Percentiles rank a stretch among this genome's conserved stretches.
These are phyloP conservation scores for Sarcophaga subvicina DNA, from an alignment of 2,888 invertebrate genomes.

Conservation along the genomic window DNA sequence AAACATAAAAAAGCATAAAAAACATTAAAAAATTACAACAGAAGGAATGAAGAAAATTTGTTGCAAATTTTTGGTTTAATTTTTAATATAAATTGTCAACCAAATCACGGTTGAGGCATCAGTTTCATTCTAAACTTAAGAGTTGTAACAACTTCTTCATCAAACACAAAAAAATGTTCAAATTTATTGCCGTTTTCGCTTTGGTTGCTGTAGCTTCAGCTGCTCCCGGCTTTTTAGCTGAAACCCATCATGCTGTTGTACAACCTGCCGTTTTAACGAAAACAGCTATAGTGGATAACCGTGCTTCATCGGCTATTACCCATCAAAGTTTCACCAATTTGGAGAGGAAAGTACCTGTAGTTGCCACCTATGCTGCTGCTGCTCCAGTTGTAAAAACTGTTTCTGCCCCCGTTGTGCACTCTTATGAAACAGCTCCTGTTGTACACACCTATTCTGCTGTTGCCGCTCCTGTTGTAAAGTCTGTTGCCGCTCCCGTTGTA, in stretches of 20 bases:
- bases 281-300: slow-evolving; percentile 77
- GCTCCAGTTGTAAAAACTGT: slow-evolving; percentile 80
- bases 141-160: slow-evolving; percentile 17
- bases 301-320: slow-evolving; percentile 83
- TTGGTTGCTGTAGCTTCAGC: slow-evolving; percentile 82
- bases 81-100: slow-evolving; percentile 49
- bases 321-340: slow-evolving; percentile 84
- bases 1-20: no score
- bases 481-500: slow-evolving; percentile 59
- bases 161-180: slow-evolving; percentile 32
- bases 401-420: slow-evolving; percentile 72
- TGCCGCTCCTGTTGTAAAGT: slow-evolving; percentile 71
- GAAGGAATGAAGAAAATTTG: neutral
- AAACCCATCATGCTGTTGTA: slow-evolving; percentile 77
- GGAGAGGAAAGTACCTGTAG: slow-evolving; percentile 81
- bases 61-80: neutral
- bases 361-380: slow-evolving; percentile 65
- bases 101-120: neutral
- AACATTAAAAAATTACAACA: no score
- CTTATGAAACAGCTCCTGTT: slow-evolving; percentile 52
- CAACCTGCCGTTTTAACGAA: slow-evolving; percentile 76
- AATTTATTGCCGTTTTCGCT: slow-evolving; percentile 84
- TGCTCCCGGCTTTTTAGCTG: slow-evolving; percentile 77
- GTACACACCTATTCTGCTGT: slow-evolving; percentile 69
- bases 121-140: slow-evolving; percentile 55